Base-by-base conservation (phyloP, 2,888 invertebrate species). In the Taenaris catops region DNA sequence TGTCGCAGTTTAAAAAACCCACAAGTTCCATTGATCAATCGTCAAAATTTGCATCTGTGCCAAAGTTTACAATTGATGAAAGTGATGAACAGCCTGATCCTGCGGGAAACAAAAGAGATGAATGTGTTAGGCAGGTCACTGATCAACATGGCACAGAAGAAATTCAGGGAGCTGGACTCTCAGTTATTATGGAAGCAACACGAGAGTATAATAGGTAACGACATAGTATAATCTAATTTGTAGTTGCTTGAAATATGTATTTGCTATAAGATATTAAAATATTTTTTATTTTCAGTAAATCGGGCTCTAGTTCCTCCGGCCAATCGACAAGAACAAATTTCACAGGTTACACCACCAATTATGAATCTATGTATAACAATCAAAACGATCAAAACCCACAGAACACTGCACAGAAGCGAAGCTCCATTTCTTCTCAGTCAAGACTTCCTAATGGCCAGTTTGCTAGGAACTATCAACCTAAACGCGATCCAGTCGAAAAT, bases 161-260 rank as follows among this genome's bases (percentile, higher is more conserved):
- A 16, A 70, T 75, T 40, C 83, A 81, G 46, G 78, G 80, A 1
- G 65, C 58, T 4, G 88, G 88, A 20, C 69, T 91, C 18, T 91
- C 90, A 18, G 87, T 89, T 12, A 90, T 91, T 42, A 86, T 90
- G 80, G 91, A 91, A 69, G 88, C 90, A 6, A 90, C 91, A 1
- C 80, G 89, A 53, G 91, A 91, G 56, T 86, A 70, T 58, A 89
- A 88, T 52, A 88, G 88, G 79, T 90, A n/a, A n/a, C n/a, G n/a
- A n/a, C n/a, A n/a, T n/a, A n/a, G n/a, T n/a, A n/a, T n/a, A n/a
- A n/a, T n/a, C n/a, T n/a, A n/a, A n/a, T n/a, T n/a, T n/a, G n/a
- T n/a, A n/a, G n/a, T n/a, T n/a, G n/a, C n/a, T n/a, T n/a, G n/a
- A n/a, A n/a, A n/a, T n/a, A n/a, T n/a, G n/a, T n/a, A n/a, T n/a